These are phyloP conservation scores for Florisuga fusca DNA, from an alignment of 2,797 vertebrate species.

Conservation along the genomic window DNA sequence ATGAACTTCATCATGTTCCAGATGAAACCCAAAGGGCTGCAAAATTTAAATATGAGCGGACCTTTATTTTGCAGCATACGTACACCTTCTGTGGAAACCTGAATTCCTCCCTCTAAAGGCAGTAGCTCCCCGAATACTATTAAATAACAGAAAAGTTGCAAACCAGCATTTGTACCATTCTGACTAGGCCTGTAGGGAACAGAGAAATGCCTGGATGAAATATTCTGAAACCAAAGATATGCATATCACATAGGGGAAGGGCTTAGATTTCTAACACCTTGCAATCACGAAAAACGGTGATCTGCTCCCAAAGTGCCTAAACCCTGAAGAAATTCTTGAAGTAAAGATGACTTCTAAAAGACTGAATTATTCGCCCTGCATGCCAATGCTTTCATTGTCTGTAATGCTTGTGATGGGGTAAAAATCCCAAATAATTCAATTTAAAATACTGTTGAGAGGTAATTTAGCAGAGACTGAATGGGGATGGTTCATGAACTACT, in stretches of 20 bases:
- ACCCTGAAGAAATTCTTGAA: background rate
- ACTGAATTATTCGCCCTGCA: background rate
- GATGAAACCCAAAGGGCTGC: background rate
- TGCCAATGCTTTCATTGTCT: background rate
- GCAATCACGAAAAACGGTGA: background rate
- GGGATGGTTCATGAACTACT: background rate
- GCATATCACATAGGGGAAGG: background rate
- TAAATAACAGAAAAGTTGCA: background rate
- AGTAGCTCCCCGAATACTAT: background rate
- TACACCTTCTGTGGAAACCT: background rate
- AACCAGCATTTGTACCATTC: accelerated
- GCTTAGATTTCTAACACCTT: background rate
- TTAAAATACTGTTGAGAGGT: background rate
- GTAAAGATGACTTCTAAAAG: background rate
- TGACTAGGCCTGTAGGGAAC: background rate
- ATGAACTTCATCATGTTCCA: background rate
- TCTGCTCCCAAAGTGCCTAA: background rate
- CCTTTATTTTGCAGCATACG: background rate
- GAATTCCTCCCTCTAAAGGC: background rate
- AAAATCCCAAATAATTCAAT: background rate
- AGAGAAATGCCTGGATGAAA: background rate
- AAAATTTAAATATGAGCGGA: background rate
- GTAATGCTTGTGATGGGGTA: background rate
- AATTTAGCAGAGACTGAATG: background rate
- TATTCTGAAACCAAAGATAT: background rate